Percentiles rank a stretch among this genome's conserved stretches.
Conservation (phyloP, 2,888 invertebrate species). For the Brachypalpus laphriformis region DNA sequence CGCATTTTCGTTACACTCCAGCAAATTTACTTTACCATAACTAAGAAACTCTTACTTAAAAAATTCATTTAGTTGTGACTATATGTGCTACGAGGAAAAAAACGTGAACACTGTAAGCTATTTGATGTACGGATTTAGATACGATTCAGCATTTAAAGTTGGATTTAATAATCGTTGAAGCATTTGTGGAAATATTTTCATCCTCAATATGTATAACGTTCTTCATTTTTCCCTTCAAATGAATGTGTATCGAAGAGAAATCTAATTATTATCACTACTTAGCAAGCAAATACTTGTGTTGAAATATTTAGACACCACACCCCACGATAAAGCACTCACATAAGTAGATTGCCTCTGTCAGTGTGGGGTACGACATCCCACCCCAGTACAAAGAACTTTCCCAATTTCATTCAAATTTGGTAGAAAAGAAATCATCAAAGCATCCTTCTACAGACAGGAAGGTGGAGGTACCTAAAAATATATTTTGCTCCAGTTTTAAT, state of each 20-base stretch:
- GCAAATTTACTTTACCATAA: too few species aligned
- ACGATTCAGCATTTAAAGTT: too few species aligned
- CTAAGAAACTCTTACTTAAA: too few species aligned
- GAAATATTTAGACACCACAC: background rate
- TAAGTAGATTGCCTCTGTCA: background rate
- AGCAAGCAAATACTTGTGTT: background rate
- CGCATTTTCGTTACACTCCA: too few species aligned
- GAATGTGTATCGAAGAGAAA: background rate
- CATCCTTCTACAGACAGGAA: background rate
- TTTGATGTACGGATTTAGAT: too few species aligned
- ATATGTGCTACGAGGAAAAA: too few species aligned
- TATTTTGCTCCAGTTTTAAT: slow-evolving; percentile 31
- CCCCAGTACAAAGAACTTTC: background rate
- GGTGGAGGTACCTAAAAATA: slow-evolving; percentile 10
- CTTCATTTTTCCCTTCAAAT: too few species aligned
- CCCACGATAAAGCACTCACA: background rate
- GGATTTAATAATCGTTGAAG: too few species aligned
- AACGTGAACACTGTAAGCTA: too few species aligned
- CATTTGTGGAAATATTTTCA: too few species aligned
- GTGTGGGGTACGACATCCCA: background rate
- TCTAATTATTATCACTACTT: background rate
- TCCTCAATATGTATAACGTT: too few species aligned
- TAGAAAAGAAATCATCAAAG: slow-evolving; percentile 13
- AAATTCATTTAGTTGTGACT: too few species aligned
- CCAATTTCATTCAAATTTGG: background rate